Evolutionary conservation across 2,888 invertebrate species (phyloP).

Genomic region (Pherbina coryleti): DNA sequence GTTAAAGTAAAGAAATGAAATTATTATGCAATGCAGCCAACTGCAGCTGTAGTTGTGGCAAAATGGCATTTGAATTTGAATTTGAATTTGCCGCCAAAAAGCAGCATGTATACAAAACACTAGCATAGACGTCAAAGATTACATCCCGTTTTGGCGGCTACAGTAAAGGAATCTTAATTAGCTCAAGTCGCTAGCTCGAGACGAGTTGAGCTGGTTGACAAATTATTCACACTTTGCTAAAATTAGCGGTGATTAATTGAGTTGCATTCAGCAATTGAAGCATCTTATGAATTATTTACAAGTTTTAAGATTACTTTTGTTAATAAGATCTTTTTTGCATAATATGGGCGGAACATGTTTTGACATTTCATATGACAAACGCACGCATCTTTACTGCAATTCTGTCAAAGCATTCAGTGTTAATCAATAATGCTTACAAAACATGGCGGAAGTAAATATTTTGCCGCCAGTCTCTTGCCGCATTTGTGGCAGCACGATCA

Average conservation of each 20-base stretch:
- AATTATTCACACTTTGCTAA: constrained; percentile 4
- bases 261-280: constrained; percentile 3
- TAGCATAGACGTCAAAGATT: constrained; percentile 13
- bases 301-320: not conserved
- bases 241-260: constrained; percentile 13
- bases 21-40: not conserved
- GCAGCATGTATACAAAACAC: not conserved
- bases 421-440: too few relatives aligned
- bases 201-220: constrained; percentile 5
- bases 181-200: not conserved
- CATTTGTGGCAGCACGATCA: not conserved
- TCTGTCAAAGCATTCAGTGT: too few relatives aligned
- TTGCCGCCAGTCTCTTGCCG: not conserved
- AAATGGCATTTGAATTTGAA: constrained; percentile 10
- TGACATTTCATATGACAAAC: not conserved
- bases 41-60: not conserved
- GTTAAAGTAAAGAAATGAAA: not conserved
- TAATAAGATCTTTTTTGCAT: too few relatives aligned
- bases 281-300: constrained; percentile 24
- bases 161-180: not conserved
- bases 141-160: not conserved
- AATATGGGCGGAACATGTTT: not conserved
- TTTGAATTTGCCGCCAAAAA: constrained; percentile 12
- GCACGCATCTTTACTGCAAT: not conserved
- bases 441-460: not conserved